Conservation (phyloP, 2,888 invertebrate species). For the Helleia helle region DNA sequence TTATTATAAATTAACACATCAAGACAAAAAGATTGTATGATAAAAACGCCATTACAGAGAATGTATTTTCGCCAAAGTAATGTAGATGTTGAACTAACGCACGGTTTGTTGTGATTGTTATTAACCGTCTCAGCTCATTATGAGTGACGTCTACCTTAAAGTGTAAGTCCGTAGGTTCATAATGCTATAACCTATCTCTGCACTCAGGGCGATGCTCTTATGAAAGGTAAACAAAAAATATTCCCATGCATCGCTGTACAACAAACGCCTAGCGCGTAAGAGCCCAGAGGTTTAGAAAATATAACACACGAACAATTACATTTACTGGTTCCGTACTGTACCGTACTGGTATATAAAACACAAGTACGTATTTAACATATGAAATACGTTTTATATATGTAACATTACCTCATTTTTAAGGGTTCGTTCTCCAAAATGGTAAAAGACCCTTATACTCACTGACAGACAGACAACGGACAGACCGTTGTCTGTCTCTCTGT, state of each 20-base stretch:
- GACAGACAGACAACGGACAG: no score
- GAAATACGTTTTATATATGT: no score
- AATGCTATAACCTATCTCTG: neutral
- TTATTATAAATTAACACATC: no score
- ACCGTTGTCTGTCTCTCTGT: no score
- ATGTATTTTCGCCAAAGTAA: no score
- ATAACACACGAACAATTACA: neutral
- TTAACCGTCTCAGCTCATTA: neutral
- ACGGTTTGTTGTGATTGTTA: neutral
- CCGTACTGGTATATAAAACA: no score
- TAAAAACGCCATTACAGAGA: no score
- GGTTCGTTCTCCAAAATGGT: no score
- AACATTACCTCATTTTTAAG: no score
- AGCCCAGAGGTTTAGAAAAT: neutral
- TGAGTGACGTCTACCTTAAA: neutral
- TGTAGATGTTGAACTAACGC: neutral
- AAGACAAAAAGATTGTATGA: no score
- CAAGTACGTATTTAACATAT: no score
- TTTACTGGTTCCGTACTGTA: neutral
- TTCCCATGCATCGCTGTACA: neutral
- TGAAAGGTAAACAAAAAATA: neutral
- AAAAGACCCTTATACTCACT: no score
- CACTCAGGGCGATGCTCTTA: conserved; percentile 4
- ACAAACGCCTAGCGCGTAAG: conserved; percentile 1
- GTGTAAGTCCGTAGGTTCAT: neutral